Evolutionary conservation across 2,888 invertebrate genomes (phyloP), one percentile per base, ranked within the genome.

Genomic region (Scaptomyza polygonia): DNA sequence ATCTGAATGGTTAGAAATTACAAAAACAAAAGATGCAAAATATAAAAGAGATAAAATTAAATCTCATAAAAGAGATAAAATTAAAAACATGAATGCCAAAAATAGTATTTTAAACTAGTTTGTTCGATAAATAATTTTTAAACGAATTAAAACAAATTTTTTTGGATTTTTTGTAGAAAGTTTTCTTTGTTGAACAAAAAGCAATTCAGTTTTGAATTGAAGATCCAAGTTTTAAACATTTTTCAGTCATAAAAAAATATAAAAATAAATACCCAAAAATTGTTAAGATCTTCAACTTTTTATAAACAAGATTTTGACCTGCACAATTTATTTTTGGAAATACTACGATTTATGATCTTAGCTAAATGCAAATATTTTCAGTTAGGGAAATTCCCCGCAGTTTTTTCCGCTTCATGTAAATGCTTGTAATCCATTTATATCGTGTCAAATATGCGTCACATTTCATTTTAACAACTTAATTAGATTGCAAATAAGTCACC

Each of bases 381-480:
- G 8, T 16, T 16, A 16, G 14, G 3, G 3, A 4, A 6, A 36
- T 7, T n/a, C 5, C n/a, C 2, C 5, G 2, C 34, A 34, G n/a
- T n/a, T 34, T n/a, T 0, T 12, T 12, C 12, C 12, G 34, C 36
- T 6, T 34, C 14, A 4, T 6, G n/a, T 14, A 14, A 8, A 29
- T 16, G 42, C 39, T 2, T 14, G 12, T n/a, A 51, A 52, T 68
- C 51, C 77, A 45, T 44, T 67, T 65, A 65, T 67, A 83, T 82
- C 67, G 51, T 45, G 56, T 61, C 64, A 72, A 66, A 76, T 66
- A 47, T 64, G 68, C 71, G 83, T 88, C 86, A 88, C 79, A 82
- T 82, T 58, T 76, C 69, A 86, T 88, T 82, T 64, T 42, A 72
- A 79, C 86, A 88, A 82, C 83, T 88, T 83, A 83, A 83, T 83